These are phyloP conservation scores for Fregata magnificens DNA, from an alignment of 2,113 vertebrate species.

Conservation along the genomic window DNA sequence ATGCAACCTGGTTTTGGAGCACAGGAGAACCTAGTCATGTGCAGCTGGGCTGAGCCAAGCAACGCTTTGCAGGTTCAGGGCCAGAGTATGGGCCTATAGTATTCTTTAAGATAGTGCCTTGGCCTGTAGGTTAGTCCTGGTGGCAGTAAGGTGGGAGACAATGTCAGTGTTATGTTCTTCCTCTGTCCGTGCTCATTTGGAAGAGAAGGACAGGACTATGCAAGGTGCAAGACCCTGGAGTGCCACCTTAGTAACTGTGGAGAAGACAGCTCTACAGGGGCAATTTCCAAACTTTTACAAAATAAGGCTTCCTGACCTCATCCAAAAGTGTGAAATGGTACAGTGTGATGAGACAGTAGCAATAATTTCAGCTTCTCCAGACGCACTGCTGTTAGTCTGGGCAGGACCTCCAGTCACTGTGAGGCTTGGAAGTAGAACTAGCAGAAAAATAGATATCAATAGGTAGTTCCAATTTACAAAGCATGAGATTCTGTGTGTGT, in stretches of 20 bases:
- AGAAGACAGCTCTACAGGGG: neutral
- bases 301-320: neutral
- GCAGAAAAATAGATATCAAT: neutral
- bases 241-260: neutral
- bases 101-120: neutral
- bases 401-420: neutral
- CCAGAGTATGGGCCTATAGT: neutral
- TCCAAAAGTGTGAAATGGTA: neutral
- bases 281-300: neutral
- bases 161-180: neutral
- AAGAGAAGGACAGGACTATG: neutral
- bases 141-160: neutral
- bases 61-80: accelerated
- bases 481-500: neutral
- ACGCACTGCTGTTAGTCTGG: neutral
- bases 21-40: neutral
- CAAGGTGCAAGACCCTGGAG: neutral
- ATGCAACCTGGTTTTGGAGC: neutral
- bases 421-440: neutral
- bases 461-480: neutral
- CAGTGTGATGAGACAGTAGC: neutral
- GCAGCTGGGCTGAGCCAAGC: neutral
- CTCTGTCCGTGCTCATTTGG: neutral
- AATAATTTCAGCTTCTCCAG: neutral
- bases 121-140: neutral